A percentile compares a stretch with the other conserved stretches of the same genome.
phyloP scores from a whole-genome alignment of 2,797 vertebrate genomes.

The Pseudocheirus occidentalis region DNA sequence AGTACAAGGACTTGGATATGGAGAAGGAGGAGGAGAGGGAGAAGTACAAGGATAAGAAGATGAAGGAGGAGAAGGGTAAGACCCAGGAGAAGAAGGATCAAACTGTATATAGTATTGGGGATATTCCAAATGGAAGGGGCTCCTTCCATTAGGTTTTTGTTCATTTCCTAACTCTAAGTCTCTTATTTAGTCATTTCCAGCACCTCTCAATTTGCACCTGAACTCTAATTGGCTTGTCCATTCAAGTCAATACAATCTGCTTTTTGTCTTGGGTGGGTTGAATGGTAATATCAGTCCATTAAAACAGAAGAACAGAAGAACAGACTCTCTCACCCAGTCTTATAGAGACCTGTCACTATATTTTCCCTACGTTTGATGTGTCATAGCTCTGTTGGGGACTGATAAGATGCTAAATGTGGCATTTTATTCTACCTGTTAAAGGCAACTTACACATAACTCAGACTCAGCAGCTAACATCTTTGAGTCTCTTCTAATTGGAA shows the following conservation, averaged over 20 bases:
- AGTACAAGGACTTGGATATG: background rate
- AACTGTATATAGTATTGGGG: background rate
- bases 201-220: background rate
- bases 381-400: constrained; percentile 70
- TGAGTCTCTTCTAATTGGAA: constrained; percentile 70
- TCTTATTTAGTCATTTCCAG: background rate
- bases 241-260: background rate
- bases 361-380: constrained; percentile 57
- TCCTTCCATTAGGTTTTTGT: background rate
- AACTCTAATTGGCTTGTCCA: background rate
- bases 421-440: constrained; percentile 68
- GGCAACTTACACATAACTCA: constrained; percentile 66
- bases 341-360: constrained; percentile 44
- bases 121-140: background rate
- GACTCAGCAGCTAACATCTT: constrained; percentile 71
- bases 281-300: background rate
- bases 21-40: background rate
- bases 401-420: constrained; percentile 64
- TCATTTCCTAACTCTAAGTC: background rate
- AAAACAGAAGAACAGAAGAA: constrained; percentile 19
- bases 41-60: background rate
- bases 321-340: constrained; percentile 36
- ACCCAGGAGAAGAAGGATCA: background rate
- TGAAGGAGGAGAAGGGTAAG: background rate
- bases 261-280: background rate